Evolutionary conservation across 1,140 invertebrate genomes (phyloP).

Genomic region (Drosophila grimshawi): DNA sequence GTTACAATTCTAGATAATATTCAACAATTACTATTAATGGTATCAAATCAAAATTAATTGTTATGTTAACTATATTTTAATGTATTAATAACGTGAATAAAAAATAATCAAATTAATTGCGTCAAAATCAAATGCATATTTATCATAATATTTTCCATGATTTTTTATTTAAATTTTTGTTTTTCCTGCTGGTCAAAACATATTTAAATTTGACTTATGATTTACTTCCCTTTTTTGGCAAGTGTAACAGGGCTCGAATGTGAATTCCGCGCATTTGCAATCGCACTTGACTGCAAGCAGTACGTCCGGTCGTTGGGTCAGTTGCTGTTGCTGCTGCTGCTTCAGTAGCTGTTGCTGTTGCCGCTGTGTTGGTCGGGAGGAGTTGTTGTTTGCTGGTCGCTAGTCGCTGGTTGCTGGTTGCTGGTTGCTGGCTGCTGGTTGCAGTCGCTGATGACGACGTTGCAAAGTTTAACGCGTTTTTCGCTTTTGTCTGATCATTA

Average conservation of each 20-base stretch:
- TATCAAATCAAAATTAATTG: too few relatives aligned
- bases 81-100: too few relatives aligned
- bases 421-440: background rate
- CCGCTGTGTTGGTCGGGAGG: conserved; percentile 20
- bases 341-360: background rate
- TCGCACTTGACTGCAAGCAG: conserved; percentile 73
- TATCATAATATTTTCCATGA: too few relatives aligned
- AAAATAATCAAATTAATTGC: too few relatives aligned
- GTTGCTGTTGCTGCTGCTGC: conserved; percentile 35
- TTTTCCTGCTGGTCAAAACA: too few relatives aligned
- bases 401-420: conserved; percentile 39
- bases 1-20: too few relatives aligned
- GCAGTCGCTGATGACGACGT: conserved; percentile 69
- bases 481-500: conserved; percentile 81
- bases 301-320: conserved; percentile 75
- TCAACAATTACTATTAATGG: too few relatives aligned
- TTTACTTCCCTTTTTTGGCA: too few relatives aligned
- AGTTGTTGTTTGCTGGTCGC: conserved; percentile 10
- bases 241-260: conserved; percentile 57
- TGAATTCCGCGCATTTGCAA: conserved; percentile 83
- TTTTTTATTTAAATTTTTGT: too few relatives aligned
- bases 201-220: too few relatives aligned
- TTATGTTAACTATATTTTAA: too few relatives aligned
- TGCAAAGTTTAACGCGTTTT: conserved; percentile 82
- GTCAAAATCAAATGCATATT: too few relatives aligned